Conservation (phyloP, 2,113 vertebrate genomes). For the Carassius carassius region DNA sequence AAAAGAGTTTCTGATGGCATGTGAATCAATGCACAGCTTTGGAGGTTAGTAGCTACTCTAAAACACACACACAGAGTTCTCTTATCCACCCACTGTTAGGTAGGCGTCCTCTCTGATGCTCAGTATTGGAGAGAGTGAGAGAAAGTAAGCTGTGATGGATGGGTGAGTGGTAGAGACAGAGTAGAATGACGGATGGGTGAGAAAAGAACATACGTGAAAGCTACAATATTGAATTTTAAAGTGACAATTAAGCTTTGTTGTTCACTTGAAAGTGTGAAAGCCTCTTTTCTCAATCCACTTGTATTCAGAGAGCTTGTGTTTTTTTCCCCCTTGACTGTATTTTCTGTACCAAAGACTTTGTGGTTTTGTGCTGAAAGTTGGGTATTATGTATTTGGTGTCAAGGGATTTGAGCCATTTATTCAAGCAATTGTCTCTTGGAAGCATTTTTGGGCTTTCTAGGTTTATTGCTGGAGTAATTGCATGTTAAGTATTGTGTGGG, state of each 20-base stretch:
- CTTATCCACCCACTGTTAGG: constrained; percentile 36
- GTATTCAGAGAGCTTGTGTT: background rate
- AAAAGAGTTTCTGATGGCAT: constrained; percentile 32
- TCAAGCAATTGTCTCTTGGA: constrained; percentile 1
- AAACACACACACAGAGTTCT: constrained; percentile 58
- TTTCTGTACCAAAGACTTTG: constrained; percentile 29
- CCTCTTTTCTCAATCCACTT: background rate
- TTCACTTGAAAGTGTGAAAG: constrained; percentile 23
- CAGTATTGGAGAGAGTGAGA: background rate
- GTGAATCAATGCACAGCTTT: constrained; percentile 7
- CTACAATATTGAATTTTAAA: constrained; percentile 15
- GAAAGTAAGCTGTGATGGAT: constrained; percentile 14
- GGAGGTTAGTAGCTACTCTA: constrained; percentile 49
- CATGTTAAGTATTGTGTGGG: constrained; percentile 26
- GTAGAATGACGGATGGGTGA: background rate
- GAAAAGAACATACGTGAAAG: background rate
- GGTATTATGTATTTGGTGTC: constrained; percentile 18
- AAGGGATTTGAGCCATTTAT: constrained; percentile 33
- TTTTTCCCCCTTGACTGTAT: constrained; percentile 55
- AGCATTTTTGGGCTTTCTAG: constrained; percentile 9
- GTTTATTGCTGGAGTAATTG: constrained; percentile 4
- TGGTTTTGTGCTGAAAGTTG: constrained; percentile 29
- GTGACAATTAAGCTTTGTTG: constrained; percentile 30
- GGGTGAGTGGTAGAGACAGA: background rate
- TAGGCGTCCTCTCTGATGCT: constrained; percentile 44